Evolutionary conservation across 2,797 vertebrate genomes (phyloP).

Genomic region (Liparis tanakae): DNA sequence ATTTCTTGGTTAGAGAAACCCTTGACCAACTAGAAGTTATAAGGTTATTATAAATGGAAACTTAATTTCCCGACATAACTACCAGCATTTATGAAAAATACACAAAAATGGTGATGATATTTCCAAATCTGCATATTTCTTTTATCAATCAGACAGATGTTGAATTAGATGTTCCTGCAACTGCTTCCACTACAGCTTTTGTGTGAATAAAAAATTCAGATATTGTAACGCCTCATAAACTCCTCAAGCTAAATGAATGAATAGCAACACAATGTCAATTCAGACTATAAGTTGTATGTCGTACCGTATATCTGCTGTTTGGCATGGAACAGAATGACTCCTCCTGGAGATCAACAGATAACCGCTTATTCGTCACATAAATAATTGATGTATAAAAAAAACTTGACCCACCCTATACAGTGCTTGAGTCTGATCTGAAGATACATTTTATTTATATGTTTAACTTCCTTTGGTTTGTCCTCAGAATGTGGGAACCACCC

Average conservation of each 20-base stretch:
- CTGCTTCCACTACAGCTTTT: background rate
- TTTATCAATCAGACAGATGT: background rate
- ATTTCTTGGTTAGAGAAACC: no score
- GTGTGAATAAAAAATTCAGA: background rate
- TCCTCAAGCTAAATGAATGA: background rate
- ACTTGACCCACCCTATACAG: background rate
- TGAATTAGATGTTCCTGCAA: background rate
- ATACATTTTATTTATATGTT: slow-evolving; percentile 50
- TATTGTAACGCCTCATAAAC: background rate
- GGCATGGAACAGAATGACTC: background rate
- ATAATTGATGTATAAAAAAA: background rate
- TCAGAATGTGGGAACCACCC: slow-evolving; percentile 77
- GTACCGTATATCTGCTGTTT: background rate
- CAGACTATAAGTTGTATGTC: background rate
- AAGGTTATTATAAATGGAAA: background rate
- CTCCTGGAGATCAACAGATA: background rate
- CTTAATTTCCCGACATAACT: background rate
- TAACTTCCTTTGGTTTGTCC: slow-evolving; percentile 62
- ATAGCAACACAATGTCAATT: background rate
- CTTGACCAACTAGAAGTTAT: background rate
- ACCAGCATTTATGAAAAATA: background rate
- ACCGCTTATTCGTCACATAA: background rate
- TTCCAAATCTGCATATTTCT: background rate
- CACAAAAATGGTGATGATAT: background rate
- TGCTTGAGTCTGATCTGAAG: slow-evolving; percentile 34